phyloP scores from a whole-genome alignment of 2,797 vertebrate genomes.

The Toxotes lorentzi region DNA sequence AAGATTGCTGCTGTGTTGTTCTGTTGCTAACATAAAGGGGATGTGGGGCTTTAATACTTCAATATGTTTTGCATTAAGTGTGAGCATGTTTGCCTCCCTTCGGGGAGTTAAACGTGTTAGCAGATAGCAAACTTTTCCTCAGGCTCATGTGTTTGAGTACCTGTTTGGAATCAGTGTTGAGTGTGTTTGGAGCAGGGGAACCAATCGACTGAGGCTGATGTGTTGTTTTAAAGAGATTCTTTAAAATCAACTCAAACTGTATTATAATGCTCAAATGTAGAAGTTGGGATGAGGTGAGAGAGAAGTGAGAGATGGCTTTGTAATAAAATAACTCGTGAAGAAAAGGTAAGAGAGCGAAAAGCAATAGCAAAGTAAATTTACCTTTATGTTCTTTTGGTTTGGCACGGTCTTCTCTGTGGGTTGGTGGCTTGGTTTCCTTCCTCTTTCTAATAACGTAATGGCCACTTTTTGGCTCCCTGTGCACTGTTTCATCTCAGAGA shows the following conservation, averaged over 20 bases:
- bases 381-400: conserved; percentile 47
- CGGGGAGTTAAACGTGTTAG: conserved; percentile 48
- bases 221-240: conserved; percentile 36
- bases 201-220: conserved; percentile 17
- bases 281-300: not conserved
- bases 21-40: conserved; percentile 50
- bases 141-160: conserved; percentile 44
- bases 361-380: conserved; percentile 18
- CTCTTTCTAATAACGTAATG: conserved; percentile 64
- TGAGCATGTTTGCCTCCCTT: conserved; percentile 62
- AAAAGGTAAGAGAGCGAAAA: conserved; percentile 16
- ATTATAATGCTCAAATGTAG: conserved; percentile 2
- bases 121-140: conserved; percentile 45
- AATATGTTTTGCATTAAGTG: conserved; percentile 69
- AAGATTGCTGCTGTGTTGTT: conserved; percentile 42
- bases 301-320: conserved; percentile 1
- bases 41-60: conserved; percentile 48
- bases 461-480: conserved; percentile 53
- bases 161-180: conserved; percentile 28
- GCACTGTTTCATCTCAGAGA: conserved; percentile 53
- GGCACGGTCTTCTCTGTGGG: conserved; percentile 27
- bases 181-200: conserved; percentile 23
- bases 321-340: conserved; percentile 16
- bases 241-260: conserved; percentile 13
- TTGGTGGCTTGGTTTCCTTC: conserved; percentile 47